Evolutionary conservation across 2,113 vertebrate species (phyloP).

Genomic region (Melanocharis versteri): DNA sequence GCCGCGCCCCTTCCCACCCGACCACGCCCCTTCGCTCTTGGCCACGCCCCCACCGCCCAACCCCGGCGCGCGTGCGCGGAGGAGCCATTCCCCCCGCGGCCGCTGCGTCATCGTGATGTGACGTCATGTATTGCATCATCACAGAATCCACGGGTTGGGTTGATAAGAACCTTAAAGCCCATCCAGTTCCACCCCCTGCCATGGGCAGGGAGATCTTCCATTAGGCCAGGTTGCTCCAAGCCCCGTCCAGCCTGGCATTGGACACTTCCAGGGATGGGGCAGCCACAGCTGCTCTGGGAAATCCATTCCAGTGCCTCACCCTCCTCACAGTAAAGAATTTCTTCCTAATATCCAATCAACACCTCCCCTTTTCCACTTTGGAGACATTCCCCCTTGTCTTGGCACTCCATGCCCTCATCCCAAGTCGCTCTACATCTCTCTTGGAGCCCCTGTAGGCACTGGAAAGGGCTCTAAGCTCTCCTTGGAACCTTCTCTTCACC

Average conservation of each 20-base stretch:
- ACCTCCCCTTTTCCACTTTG: neutral
- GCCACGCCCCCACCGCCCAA: neutral
- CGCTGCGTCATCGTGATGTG: neutral
- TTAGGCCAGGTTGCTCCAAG: neutral
- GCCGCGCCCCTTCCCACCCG: accelerated
- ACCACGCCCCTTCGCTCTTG: accelerated
- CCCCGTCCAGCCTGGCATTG: neutral
- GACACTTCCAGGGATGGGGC: neutral
- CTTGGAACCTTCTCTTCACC: neutral
- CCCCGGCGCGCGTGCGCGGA: neutral
- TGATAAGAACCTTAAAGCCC: neutral
- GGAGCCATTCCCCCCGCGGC: accelerated
- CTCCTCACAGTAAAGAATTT: neutral
- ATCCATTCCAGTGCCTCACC: neutral
- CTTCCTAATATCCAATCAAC: neutral
- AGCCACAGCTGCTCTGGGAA: neutral
- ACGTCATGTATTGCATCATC: neutral
- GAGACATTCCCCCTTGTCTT: neutral
- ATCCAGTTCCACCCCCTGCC: too few relatives aligned
- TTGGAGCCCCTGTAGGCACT: neutral
- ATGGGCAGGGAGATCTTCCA: neutral
- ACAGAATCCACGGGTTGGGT: accelerated
- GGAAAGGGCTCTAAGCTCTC: neutral
- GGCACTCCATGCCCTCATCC: neutral
- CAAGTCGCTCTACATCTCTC: neutral